Conservation (phyloP, 2,888 invertebrate species). For the Embidobia sp. region DNA sequence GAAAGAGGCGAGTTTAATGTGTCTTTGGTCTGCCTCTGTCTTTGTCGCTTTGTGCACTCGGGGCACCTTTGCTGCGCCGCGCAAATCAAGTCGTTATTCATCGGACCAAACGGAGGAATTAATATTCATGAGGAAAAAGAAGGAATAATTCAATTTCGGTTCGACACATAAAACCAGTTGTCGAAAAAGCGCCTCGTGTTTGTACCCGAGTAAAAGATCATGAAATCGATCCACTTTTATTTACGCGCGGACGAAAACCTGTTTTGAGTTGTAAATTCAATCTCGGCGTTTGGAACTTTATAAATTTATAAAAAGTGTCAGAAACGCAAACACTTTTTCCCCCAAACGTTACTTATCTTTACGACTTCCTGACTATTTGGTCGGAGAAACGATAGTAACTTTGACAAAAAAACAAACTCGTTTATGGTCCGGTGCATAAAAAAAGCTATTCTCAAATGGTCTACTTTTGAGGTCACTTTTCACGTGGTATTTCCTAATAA, state of each 20-base stretch:
- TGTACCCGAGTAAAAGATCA: too few species aligned
- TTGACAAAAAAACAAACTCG: conserved; percentile 19
- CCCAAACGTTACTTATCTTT: conserved; percentile 15
- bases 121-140: too few species aligned
- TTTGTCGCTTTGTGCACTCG: conserved; percentile 24
- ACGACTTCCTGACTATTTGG: conserved; percentile 6
- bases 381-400: conserved; percentile 2
- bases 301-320: conserved; percentile 14
- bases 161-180: too few species aligned
- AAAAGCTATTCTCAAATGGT: neutral
- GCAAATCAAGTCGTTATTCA: neutral
- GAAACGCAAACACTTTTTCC: conserved; percentile 15
- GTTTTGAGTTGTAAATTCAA: conserved; percentile 15
- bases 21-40: conserved; percentile 13
- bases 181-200: too few species aligned
- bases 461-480: too few species aligned
- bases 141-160: too few species aligned
- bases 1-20: conserved; percentile 22
- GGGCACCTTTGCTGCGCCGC: too few species aligned
- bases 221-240: too few species aligned
- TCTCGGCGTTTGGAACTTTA: neutral
- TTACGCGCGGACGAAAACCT: conserved; percentile 15
- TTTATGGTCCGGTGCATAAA: conserved; percentile 3
- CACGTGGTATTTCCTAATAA: too few species aligned
- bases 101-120: neutral